Base-by-base conservation (phyloP, 2,113 vertebrate genomes). In the Melanocharis versteri region DNA sequence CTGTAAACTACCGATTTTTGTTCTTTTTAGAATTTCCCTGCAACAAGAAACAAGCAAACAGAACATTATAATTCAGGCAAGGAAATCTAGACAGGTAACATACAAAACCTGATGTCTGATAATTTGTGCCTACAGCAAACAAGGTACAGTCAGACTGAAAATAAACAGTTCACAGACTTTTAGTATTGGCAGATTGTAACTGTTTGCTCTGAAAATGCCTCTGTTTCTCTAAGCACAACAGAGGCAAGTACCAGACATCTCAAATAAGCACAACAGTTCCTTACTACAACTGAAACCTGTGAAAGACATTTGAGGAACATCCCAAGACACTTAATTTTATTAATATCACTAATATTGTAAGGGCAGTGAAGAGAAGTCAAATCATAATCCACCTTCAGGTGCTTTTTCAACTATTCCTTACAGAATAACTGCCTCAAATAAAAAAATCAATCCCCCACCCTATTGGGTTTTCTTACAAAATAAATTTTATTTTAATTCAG, bases 1-100 rank as follows among this genome's bases (percentile, higher is more conserved):
- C 39, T 35, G 66, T 62, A 68, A 96, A 94, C 98, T 99, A 99
- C 94, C 99, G 99, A 96, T 97, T 98, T 97, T 99, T 99, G 97
- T 98, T 99, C 98, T 99, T 99, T 94, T 99, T 99, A 79, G 99
- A 97, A 97, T 99, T 99, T 97, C 98, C 99, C 99, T 99, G 94
- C 47, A 90, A 87, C 53, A 90, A 92, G 76, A 97, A 93, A 62
- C 27, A 72, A 95, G 89, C 7, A 31, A 85, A 72, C 39, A 89
- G 73, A 96, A 94, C 7, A 45, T 22, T 17, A 42, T 7, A 64
- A 90, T 15, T 82, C 62, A 47, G 26, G 31, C 45, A 66, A 84
- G 65, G 71, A 88, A 61, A 56, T 30, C 53, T 21, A 45, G n/a
- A 75, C 7, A 44, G 30, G 27, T 48, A 69, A 68, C 11, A 77